Evolutionary conservation across 2,888 invertebrate genomes (phyloP), one percentile per base, ranked within the genome.

Genomic region (Chrysodeixis includens): DNA sequence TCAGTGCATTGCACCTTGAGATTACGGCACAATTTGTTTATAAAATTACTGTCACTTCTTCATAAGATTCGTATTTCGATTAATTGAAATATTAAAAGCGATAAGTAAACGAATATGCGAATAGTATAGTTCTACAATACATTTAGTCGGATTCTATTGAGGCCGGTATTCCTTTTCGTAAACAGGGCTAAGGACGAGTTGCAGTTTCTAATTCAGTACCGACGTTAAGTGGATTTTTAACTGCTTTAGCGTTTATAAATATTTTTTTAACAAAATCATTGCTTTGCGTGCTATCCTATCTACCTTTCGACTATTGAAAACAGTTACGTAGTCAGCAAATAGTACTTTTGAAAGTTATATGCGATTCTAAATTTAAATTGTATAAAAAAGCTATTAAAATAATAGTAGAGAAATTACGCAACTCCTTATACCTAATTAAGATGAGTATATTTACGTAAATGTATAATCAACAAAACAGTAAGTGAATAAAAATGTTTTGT

Each of bases 281-380:
- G 14, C 1, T 3, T 40, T 40, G 14, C n/a, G 40, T 35, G 35
- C 12, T 35, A 14, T 35, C 14, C 4, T 12, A 35, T 12, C 4
- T 14, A 9, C 10, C 12, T 9, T 12, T 35, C 2, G 9, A 12
- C 35, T 35, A 12, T 12, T 35, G 35, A 35, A 12, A 6, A 12
- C 10, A 9, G 14, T 35, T 35, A 35, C 14, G 12, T 12, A 51
- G 46, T 56, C 52, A 2, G 30, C 30, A 46, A 58, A 46, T 52
- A 62, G 22, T 54, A 49, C 58, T 76, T 65, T 62, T 55, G 62
- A 72, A 73, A 76, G 69, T 69, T 59, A 26, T 52, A 22, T 53
- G 54, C 18, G 16, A 53, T 54, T 51, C 63, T 30, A 54, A 49
- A 61, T 66, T 69, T n/a, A 55, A 16, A 54, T 49, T 0, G 46